Evolutionary conservation across 2,113 vertebrate genomes (phyloP).

Genomic region (Charina bottae): DNA sequence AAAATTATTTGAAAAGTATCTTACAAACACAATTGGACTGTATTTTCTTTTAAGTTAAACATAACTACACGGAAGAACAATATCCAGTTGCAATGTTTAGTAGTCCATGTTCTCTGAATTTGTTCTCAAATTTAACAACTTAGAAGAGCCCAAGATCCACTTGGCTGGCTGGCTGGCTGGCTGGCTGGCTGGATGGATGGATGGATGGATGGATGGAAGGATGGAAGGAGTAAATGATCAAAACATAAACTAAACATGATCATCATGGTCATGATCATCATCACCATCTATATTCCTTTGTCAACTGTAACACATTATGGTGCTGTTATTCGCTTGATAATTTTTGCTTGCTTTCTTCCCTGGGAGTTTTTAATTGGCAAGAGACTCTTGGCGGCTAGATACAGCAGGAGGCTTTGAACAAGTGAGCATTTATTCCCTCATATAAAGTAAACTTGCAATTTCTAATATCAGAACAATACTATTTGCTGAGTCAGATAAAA

Average conservation of each 20-base stretch:
- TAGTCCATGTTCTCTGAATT: background rate
- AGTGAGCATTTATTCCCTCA: conserved; percentile 33
- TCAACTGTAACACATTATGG: background rate
- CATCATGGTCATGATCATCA: background rate
- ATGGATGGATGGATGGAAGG: background rate
- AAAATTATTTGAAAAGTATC: background rate
- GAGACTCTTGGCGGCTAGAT: background rate
- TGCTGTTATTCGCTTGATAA: background rate
- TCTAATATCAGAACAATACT: conserved; percentile 65
- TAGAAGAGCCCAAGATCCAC: background rate
- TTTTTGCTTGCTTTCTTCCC: background rate
- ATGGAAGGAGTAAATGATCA: background rate
- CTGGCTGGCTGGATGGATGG: no score
- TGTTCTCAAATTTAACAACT: background rate
- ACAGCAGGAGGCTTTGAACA: conserved; percentile 17
- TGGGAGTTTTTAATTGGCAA: background rate
- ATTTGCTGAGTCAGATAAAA: conserved; percentile 69
- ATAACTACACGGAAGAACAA: background rate
- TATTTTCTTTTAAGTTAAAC: background rate
- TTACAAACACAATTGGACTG: background rate
- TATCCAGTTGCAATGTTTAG: background rate
- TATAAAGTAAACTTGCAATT: conserved; percentile 55
- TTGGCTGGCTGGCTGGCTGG: no score
- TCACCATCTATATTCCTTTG: background rate
- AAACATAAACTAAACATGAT: background rate